Percentiles rank a stretch among this genome's conserved stretches.
Evolutionary conservation across 1,140 invertebrate species (phyloP).

Genomic region (Rhagoletis pomonella): DNA sequence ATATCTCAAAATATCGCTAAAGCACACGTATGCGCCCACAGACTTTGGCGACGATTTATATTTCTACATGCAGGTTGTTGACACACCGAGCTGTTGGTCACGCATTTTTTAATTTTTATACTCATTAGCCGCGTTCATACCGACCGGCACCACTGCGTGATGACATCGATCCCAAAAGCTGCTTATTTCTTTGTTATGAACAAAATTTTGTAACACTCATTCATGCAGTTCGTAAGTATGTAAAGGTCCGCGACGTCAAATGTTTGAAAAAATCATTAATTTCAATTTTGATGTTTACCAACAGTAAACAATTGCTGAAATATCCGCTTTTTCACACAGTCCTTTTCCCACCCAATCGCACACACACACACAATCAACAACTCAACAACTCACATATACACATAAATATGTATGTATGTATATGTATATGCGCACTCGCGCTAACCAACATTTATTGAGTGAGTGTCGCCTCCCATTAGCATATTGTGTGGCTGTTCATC

Average conservation of each 20-base stretch:
- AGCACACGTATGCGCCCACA: too few species aligned
- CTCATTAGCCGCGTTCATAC: too few species aligned
- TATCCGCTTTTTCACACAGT: not conserved
- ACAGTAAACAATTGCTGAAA: too few species aligned
- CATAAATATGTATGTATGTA: not conserved
- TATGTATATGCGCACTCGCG: not conserved
- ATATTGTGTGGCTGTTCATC: not conserved
- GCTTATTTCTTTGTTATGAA: not conserved
- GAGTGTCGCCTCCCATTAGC: not conserved
- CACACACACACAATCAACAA: not conserved
- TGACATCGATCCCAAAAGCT: not conserved
- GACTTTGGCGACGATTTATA: too few species aligned
- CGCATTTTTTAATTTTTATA: too few species aligned
- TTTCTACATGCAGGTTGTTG: too few species aligned
- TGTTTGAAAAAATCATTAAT: conserved; percentile 11
- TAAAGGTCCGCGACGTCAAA: not conserved
- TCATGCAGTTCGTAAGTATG: too few species aligned
- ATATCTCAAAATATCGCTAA: too few species aligned
- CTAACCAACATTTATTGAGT: too few species aligned
- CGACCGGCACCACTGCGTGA: not conserved
- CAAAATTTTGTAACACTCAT: too few species aligned
- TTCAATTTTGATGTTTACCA: not conserved
- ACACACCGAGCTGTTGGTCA: too few species aligned
- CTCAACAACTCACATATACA: not conserved
- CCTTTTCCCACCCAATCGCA: not conserved